A percentile compares a stretch with the other conserved stretches of the same genome.
Evolutionary conservation across 2,888 invertebrate species (phyloP).

Genomic region (Orchesellides sinensis): DNA sequence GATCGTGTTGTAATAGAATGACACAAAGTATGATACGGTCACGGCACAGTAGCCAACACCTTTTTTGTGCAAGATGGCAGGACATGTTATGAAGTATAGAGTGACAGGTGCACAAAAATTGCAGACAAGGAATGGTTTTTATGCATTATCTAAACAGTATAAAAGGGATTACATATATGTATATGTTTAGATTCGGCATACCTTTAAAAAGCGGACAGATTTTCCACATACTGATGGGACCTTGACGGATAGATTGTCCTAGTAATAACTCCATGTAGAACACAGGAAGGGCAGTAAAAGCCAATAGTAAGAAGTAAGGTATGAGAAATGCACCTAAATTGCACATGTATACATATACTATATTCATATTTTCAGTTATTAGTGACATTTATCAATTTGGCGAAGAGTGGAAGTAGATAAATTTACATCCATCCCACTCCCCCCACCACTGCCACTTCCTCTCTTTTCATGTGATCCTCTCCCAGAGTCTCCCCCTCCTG

Average conservation of each 20-base stretch:
- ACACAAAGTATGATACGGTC: slow-evolving; percentile 87
- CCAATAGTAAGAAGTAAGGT: slow-evolving; percentile 86
- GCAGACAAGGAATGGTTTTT: no score
- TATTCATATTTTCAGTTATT: no score
- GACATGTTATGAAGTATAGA: not conserved
- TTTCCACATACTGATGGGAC: slow-evolving; percentile 80
- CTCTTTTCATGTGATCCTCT: slow-evolving; percentile 6
- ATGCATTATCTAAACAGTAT: no score
- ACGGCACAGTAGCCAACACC: slow-evolving; percentile 89
- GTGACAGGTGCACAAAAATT: no score
- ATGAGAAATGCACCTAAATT: slow-evolving; percentile 84
- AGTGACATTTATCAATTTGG: slow-evolving; percentile 26
- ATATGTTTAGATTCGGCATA: slow-evolving; percentile 76
- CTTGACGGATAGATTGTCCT: slow-evolving; percentile 87
- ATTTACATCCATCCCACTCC: slow-evolving; percentile 49
- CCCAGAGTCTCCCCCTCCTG: slow-evolving; percentile 50
- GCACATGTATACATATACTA: slow-evolving; percentile 4
- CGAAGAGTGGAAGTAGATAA: slow-evolving; percentile 56
- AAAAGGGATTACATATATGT: no score
- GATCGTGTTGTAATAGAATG: slow-evolving; percentile 91
- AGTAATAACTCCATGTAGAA: slow-evolving; percentile 89
- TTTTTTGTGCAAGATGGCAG: slow-evolving; percentile 75
- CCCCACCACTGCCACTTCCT: slow-evolving; percentile 15
- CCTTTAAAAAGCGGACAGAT: slow-evolving; percentile 84
- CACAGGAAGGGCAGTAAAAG: slow-evolving; percentile 86